Conservation (phyloP, 2,888 invertebrate genomes). For the Polydrusus tereticollis region DNA sequence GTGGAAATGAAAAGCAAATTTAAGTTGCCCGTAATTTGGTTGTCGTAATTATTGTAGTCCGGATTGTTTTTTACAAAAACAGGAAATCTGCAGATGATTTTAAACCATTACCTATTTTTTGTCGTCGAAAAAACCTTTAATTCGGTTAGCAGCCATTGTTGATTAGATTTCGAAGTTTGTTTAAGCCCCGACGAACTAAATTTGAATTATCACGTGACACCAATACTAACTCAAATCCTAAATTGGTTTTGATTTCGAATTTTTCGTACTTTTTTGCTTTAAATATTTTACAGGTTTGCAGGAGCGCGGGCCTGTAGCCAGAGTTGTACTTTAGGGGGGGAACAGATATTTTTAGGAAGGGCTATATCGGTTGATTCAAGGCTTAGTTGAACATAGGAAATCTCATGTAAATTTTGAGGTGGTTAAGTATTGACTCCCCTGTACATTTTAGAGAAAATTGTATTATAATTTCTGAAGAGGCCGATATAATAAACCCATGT, state of each 20-base stretch:
- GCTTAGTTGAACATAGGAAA: too few relatives aligned
- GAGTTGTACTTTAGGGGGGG: too few relatives aligned
- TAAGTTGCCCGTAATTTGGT: conserved; percentile 36
- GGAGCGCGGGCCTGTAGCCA: too few relatives aligned
- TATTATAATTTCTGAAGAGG: too few relatives aligned
- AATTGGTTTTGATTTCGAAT: conserved; percentile 29
- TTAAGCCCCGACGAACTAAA: conserved; percentile 41
- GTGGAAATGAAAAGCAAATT: conserved; percentile 41
- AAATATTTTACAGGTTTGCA: conserved; percentile 14
- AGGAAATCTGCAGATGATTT: conserved; percentile 41
- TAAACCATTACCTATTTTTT: conserved; percentile 27
- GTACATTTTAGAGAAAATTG: too few relatives aligned
- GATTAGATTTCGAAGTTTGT: conserved; percentile 46
- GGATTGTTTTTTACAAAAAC: conserved; percentile 10
- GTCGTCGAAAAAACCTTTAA: conserved; percentile 28
- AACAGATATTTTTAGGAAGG: too few relatives aligned
- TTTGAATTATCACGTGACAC: conserved; percentile 45
- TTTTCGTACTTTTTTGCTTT: conserved; percentile 19
- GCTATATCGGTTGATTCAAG: too few relatives aligned
- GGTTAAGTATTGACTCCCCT: too few relatives aligned
- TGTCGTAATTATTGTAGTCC: conserved; percentile 30
- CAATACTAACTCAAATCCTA: conserved; percentile 36
- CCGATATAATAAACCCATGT: too few relatives aligned
- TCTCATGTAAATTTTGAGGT: too few relatives aligned
- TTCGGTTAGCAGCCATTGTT: conserved; percentile 36